Evolutionary conservation across 1,140 invertebrate species (phyloP).

Genomic region (Drosophila ambigua): DNA sequence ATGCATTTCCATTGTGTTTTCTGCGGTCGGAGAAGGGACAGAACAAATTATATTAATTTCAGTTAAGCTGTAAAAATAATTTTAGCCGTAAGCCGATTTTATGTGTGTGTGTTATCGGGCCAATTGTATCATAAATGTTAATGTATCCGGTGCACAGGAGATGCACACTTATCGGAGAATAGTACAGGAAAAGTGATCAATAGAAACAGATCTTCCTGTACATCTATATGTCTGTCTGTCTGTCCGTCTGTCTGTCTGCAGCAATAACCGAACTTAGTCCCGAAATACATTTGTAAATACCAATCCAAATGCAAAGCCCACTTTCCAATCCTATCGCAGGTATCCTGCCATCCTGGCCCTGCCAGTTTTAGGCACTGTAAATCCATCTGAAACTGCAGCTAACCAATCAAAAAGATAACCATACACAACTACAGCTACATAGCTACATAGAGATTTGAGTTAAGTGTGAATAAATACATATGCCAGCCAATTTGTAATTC

Average conservation of each 20-base stretch:
- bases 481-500: conserved; percentile 65
- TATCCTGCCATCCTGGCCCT: too few relatives aligned
- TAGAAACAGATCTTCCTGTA: too few relatives aligned
- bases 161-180: background rate
- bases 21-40: background rate
- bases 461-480: conserved; percentile 52
- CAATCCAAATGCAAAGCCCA: too few relatives aligned
- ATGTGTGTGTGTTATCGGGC: conserved; percentile 5
- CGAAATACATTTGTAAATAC: too few relatives aligned
- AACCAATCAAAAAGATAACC: conserved; percentile 43
- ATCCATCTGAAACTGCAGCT: conserved; percentile 10
- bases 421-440: too few relatives aligned
- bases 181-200: too few relatives aligned
- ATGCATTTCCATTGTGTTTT: conserved; percentile 22
- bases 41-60: conserved; percentile 34
- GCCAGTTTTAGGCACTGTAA: background rate
- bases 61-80: conserved; percentile 52
- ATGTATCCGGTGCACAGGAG: background rate
- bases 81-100: conserved; percentile 31
- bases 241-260: too few relatives aligned
- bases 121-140: conserved; percentile 13
- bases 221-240: too few relatives aligned
- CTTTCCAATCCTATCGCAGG: too few relatives aligned
- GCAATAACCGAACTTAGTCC: too few relatives aligned
- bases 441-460: conserved; percentile 17